These are phyloP conservation scores for Dendrophyllia cribrosa DNA, from an alignment of 64 coral and sea anemone genomes.

Conservation along the genomic window DNA sequence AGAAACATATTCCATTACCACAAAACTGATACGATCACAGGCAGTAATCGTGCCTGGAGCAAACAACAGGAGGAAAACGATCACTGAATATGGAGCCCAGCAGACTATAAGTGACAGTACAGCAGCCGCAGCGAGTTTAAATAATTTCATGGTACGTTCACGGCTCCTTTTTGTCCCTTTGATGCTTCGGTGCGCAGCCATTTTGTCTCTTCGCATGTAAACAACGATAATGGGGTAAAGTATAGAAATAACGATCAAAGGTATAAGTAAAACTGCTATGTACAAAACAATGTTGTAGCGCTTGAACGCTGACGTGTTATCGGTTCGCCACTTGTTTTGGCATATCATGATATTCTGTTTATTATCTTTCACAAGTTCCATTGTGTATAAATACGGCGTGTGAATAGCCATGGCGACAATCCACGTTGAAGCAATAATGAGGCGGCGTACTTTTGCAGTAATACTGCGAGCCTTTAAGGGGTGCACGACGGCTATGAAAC, in stretches of 20 bases:
- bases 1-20: neutral
- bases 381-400: slow-evolving; percentile 34
- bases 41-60: neutral
- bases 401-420: slow-evolving; percentile 34
- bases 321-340: neutral
- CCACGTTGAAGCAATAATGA: slow-evolving; percentile 40
- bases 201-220: slow-evolving; percentile 17
- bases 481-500: slow-evolving; percentile 65
- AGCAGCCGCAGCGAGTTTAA: slow-evolving; percentile 32
- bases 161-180: neutral
- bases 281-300: slow-evolving; percentile 8
- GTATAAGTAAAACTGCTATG: slow-evolving; percentile 15
- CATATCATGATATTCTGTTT: neutral
- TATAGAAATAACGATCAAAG: neutral
- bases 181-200: slow-evolving; percentile 21
- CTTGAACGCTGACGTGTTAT: neutral
- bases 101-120: slow-evolving; percentile 31
- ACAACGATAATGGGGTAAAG: slow-evolving; percentile 1
- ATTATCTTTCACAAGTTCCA: neutral
- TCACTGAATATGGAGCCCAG: slow-evolving; percentile 16
- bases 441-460: neutral
- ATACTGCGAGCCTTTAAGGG: slow-evolving; percentile 63
- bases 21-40: neutral
- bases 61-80: neutral
- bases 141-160: slow-evolving; percentile 10